Conservation (phyloP, 2,797 vertebrate species). For the Smutsia gigantea region DNA sequence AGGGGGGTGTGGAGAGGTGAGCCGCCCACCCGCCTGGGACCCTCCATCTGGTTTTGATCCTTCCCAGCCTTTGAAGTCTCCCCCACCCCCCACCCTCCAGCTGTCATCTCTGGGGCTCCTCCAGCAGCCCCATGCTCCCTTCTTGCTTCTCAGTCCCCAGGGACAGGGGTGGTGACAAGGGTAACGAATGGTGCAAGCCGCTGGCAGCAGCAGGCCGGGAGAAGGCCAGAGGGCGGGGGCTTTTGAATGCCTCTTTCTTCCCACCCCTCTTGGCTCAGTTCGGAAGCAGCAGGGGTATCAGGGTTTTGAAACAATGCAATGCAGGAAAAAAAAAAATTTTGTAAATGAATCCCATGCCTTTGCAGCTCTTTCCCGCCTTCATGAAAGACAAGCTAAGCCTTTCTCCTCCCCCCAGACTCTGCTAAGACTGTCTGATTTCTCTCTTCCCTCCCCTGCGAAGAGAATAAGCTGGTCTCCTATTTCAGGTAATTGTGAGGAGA, state of each 20-base stretch:
- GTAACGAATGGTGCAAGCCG: slow-evolving; percentile 79
- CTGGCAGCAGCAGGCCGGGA: slow-evolving; percentile 38
- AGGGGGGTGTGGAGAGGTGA: slow-evolving; percentile 66
- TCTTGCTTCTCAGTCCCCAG: slow-evolving; percentile 59
- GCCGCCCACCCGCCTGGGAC: slow-evolving; percentile 53
- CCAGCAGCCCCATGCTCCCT: slow-evolving; percentile 68
- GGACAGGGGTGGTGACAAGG: slow-evolving; percentile 69
- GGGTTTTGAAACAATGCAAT: not conserved
- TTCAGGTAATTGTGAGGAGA: slow-evolving; percentile 24
- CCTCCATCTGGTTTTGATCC: slow-evolving; percentile 79
- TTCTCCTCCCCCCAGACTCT: not conserved
- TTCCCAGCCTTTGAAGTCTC: slow-evolving; percentile 81
- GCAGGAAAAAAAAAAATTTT: not conserved
- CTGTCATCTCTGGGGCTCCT: slow-evolving; percentile 84
- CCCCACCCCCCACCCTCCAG: slow-evolving; percentile 75
- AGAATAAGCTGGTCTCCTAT: slow-evolving; percentile 48
- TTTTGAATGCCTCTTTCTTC: slow-evolving; percentile 30
- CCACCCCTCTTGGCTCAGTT: not conserved
- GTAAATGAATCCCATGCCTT: slow-evolving; percentile 13
- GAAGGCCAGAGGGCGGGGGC: not conserved
- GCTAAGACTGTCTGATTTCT: not conserved
- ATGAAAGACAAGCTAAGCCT: slow-evolving; percentile 7
- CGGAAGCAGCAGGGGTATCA: not conserved
- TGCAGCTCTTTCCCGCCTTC: not conserved
- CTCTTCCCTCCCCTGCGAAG: not conserved